A percentile compares a stretch with the other conserved stretches of the same genome.
These are phyloP conservation scores for Lytechinus variegatus DNA, from an alignment of 35 echinoderm and acorn worm genomes.

Conservation along the genomic window DNA sequence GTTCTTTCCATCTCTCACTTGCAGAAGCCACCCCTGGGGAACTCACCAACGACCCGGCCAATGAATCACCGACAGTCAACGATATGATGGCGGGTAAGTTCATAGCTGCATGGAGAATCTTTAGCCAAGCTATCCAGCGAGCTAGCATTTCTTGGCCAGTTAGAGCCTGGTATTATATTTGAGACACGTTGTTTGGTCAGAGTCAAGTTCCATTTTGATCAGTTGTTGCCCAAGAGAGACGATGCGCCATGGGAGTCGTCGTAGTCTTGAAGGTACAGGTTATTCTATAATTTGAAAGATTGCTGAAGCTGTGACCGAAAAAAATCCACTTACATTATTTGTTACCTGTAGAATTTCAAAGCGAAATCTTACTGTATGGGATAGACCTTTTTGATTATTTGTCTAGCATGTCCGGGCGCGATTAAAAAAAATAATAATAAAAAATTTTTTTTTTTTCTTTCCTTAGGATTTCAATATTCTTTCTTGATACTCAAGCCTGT, in stretches of 20 bases:
- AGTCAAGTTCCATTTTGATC: slow-evolving; percentile 51
- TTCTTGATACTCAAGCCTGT: no score
- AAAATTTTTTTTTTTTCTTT: no score
- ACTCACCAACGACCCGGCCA: background rate
- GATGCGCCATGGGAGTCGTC: background rate
- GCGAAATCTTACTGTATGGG: no score
- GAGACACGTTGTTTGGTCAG: slow-evolving; percentile 41
- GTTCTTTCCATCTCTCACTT: slow-evolving; percentile 38
- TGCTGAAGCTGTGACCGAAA: background rate
- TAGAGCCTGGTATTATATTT: background rate
- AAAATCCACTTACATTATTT: background rate
- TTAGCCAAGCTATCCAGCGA: background rate
- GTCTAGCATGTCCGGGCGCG: no score
- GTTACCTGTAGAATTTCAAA: background rate
- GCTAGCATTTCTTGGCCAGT: background rate
- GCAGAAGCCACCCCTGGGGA: slow-evolving; percentile 27
- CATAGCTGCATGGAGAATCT: background rate
- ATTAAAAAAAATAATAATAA: no score
- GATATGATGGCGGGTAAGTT: slow-evolving; percentile 35
- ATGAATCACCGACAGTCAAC: slow-evolving; percentile 28
- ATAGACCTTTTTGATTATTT: no score
- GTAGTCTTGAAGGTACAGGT: background rate
- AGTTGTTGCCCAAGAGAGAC: slow-evolving; percentile 22
- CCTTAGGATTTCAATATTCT: no score
- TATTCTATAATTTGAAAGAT: background rate